A percentile compares a stretch with the other conserved stretches of the same genome.
These are phyloP conservation scores for Zhuqinia jingwanae DNA, from an alignment of 2,888 invertebrate genomes.

Conservation along the genomic window DNA sequence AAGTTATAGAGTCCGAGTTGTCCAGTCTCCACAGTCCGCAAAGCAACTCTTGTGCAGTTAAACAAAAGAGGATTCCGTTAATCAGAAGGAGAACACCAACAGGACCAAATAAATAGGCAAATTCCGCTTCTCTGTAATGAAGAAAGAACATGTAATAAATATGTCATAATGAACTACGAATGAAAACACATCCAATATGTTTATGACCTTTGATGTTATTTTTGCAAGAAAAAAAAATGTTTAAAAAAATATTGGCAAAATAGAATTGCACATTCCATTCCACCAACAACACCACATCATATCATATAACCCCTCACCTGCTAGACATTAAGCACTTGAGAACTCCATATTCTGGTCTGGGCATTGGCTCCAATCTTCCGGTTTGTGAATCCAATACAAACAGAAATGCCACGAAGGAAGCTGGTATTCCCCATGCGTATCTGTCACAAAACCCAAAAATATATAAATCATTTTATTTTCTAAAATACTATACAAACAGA, in stretches of 20 bases:
- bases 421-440: constrained; percentile 77
- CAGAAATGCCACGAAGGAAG: constrained; percentile 78
- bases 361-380: constrained; percentile 77
- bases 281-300: no score
- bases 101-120: constrained; percentile 78
- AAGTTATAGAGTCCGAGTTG: constrained; percentile 77
- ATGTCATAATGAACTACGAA: no score
- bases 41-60: constrained; percentile 78
- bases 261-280: not conserved
- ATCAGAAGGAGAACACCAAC: constrained; percentile 76
- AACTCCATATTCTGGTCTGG: constrained; percentile 76
- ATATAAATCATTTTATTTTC: not conserved
- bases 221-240: no score
- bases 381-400: constrained; percentile 73
- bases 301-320: constrained; percentile 76
- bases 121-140: constrained; percentile 76
- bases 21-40: constrained; percentile 79
- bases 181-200: no score
- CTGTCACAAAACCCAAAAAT: not conserved
- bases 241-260: not conserved
- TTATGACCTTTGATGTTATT: no score
- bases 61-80: constrained; percentile 78
- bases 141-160: no score
- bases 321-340: constrained; percentile 78
- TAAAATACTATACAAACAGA: no score